phyloP scores from a whole-genome alignment of 2,797 vertebrate genomes.

The Gymnopithys bicolor region DNA sequence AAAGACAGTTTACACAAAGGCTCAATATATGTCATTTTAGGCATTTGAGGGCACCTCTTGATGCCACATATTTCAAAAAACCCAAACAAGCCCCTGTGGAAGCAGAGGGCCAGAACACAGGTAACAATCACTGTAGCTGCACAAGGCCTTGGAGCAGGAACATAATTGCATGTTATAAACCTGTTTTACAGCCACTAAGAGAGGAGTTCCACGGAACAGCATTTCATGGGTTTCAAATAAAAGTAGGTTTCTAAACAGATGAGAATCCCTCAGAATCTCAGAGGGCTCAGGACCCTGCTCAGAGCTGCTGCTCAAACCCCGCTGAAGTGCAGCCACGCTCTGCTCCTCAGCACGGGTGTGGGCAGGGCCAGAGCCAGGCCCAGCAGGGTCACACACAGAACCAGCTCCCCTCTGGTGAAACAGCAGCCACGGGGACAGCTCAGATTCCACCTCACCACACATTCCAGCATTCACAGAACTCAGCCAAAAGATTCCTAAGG shows the following conservation, averaged over 20 bases:
- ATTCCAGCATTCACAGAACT: background rate
- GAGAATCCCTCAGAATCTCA: background rate
- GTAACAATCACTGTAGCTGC: background rate
- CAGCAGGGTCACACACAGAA: background rate
- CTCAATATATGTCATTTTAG: background rate
- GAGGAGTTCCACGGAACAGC: background rate
- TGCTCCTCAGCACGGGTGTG: background rate
- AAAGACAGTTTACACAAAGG: background rate
- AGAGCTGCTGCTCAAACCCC: background rate
- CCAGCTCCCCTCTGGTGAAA: background rate
- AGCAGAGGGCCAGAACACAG: background rate
- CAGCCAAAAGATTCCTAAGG: background rate
- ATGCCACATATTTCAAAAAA: background rate
- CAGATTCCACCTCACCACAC: background rate
- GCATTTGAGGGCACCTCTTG: background rate
- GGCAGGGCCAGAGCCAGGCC: background rate
- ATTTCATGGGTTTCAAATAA: background rate
- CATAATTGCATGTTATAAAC: background rate
- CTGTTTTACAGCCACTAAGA: background rate
- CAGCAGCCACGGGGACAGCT: background rate
- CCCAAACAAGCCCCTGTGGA: background rate
- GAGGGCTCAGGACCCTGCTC: background rate
- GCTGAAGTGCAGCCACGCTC: no score
- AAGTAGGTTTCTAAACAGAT: background rate
- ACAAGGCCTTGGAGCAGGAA: background rate